phyloP scores from a whole-genome alignment of 2,888 invertebrate genomes.

The Agrotis exclamationis region DNA sequence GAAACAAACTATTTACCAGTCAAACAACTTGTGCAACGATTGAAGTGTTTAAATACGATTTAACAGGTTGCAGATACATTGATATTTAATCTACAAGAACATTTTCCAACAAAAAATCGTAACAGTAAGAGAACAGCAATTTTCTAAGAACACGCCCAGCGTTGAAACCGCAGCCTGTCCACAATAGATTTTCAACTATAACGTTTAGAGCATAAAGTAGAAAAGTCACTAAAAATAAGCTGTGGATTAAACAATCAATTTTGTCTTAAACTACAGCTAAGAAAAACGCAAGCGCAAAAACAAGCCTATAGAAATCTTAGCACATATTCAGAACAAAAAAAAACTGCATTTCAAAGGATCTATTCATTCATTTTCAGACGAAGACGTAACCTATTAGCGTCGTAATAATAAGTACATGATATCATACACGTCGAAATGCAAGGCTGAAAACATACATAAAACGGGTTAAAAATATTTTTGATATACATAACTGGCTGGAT shows the following conservation, averaged over 20 bases:
- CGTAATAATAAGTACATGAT: conserved; percentile 33
- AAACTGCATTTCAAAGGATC: background rate
- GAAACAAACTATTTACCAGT: conserved; percentile 56
- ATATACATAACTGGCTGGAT: conserved; percentile 10
- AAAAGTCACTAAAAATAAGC: too few relatives aligned
- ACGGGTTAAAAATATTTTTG: conserved; percentile 42
- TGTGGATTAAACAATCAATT: background rate
- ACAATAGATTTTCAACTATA: too few relatives aligned
- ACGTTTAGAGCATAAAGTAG: too few relatives aligned
- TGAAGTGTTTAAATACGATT: conserved; percentile 23
- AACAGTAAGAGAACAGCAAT: background rate
- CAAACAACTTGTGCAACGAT: conserved; percentile 41
- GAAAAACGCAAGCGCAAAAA: background rate
- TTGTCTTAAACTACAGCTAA: accelerated
- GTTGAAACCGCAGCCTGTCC: too few relatives aligned
- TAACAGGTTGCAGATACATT: background rate
- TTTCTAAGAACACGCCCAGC: too few relatives aligned
- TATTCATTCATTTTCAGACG: conserved; percentile 5
- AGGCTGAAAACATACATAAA: conserved; percentile 39
- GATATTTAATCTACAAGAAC: background rate
- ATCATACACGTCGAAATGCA: conserved; percentile 37
- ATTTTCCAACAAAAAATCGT: too few relatives aligned
- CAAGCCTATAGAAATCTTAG: background rate
- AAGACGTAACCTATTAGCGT: conserved; percentile 26
- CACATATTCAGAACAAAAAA: background rate